Evolutionary conservation across 1,140 invertebrate genomes (phyloP).

Genomic region (Drosophila virilis): DNA sequence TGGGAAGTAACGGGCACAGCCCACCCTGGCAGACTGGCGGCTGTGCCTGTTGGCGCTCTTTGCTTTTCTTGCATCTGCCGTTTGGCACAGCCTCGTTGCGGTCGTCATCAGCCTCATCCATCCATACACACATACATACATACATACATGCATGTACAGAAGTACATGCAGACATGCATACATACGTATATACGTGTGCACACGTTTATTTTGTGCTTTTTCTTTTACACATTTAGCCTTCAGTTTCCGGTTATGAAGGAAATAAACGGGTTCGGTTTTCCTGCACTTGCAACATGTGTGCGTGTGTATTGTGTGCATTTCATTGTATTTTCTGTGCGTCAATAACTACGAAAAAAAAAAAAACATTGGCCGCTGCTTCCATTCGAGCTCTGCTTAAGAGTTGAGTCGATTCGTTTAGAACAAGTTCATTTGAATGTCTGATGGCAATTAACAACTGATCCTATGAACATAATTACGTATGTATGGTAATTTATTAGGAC

Average conservation of each 20-base stretch:
- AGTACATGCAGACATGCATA: conserved; percentile 22
- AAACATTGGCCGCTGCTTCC: conserved; percentile 1
- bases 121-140: conserved; percentile 13
- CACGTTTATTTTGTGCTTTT: conserved; percentile 60
- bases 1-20: conserved; percentile 49
- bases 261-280: conserved; percentile 68
- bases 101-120: conserved; percentile 25
- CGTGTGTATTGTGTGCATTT: conserved; percentile 51
- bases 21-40: conserved; percentile 25
- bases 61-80: conserved; percentile 38
- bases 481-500: no score
- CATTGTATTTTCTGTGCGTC: conserved; percentile 77
- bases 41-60: conserved; percentile 32
- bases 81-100: conserved; percentile 46
- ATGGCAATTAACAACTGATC: not conserved
- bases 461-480: not conserved
- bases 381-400: conserved; percentile 12
- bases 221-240: conserved; percentile 78
- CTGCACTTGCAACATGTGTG: conserved; percentile 52
- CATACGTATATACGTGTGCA: conserved; percentile 13
- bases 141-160: no score
- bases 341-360: conserved; percentile 49
- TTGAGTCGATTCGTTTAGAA: not conserved
- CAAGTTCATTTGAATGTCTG: not conserved
- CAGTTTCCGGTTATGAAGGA: conserved; percentile 82